Evolutionary conservation across 2,888 invertebrate genomes (phyloP).

Genomic region (Yponomeuta cagnagella): DNA sequence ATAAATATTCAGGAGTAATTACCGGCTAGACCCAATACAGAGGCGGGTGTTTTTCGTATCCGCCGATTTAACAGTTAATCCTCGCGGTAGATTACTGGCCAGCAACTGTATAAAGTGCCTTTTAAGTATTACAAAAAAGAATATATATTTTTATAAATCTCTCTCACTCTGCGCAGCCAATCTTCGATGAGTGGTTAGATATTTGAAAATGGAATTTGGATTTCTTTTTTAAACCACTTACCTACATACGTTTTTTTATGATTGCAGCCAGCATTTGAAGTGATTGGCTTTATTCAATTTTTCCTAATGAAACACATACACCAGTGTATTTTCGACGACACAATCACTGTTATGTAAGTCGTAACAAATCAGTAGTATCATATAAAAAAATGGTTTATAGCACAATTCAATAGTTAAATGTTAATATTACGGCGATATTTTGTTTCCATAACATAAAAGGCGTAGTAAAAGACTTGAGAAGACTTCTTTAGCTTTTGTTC

Average conservation of each 20-base stretch:
- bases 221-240: neutral
- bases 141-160: neutral
- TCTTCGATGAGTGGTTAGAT: neutral
- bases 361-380: too few species aligned
- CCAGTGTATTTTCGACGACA: too few species aligned
- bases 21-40: constrained; percentile 54
- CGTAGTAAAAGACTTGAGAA: neutral
- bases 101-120: constrained; percentile 40
- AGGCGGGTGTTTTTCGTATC: constrained; percentile 53
- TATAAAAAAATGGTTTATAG: too few species aligned
- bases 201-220: neutral
- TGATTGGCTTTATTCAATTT: neutral
- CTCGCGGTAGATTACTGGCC: constrained; percentile 52
- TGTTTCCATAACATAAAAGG: too few species aligned
- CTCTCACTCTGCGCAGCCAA: neutral
- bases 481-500: neutral
- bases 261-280: neutral
- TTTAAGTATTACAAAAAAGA: neutral
- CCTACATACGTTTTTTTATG: neutral
- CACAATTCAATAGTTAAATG: too few species aligned
- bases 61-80: constrained; percentile 60
- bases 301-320: too few species aligned
- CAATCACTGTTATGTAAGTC: too few species aligned
- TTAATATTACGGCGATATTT: too few species aligned
- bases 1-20: constrained; percentile 74